These are phyloP conservation scores for Drosophila bipectinata DNA, from an alignment of 1,140 invertebrate genomes.

Conservation along the genomic window DNA sequence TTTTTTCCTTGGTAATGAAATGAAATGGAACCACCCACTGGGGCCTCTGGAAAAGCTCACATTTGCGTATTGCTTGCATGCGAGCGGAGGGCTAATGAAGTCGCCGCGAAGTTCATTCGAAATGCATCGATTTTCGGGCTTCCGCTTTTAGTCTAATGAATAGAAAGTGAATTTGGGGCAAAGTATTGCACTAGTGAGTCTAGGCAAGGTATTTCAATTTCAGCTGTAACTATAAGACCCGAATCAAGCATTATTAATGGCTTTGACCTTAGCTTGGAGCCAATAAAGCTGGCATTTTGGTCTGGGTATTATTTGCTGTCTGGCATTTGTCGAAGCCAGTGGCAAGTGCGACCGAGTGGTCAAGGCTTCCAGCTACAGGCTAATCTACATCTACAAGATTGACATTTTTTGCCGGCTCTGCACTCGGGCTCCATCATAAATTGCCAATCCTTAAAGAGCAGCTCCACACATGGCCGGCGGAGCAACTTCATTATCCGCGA, in stretches of 20 bases:
- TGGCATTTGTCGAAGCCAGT: conserved; percentile 24
- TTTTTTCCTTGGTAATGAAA: conserved; percentile 24
- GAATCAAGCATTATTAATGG: too few relatives aligned
- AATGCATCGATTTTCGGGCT: conserved; percentile 68
- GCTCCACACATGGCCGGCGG: conserved; percentile 13
- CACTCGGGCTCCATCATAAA: conserved; percentile 39
- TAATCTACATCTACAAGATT: conserved; percentile 49
- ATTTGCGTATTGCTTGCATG: conserved; percentile 53
- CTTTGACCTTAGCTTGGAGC: not conserved
- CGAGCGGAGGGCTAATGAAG: conserved; percentile 66
- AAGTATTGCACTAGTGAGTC: not conserved
- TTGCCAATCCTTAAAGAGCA: conserved; percentile 53
- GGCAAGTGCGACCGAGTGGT: conserved; percentile 33
- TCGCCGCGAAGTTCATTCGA: conserved; percentile 51
- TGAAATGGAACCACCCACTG: conserved; percentile 40
- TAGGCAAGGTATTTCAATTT: not conserved
- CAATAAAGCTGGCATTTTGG: conserved; percentile 27
- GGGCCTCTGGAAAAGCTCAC: conserved; percentile 44
- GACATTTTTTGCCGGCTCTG: conserved; percentile 32
- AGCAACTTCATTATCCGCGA: conserved; percentile 58
- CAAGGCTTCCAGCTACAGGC: conserved; percentile 40
- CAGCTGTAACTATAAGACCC: too few relatives aligned
- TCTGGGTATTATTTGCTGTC: conserved; percentile 16
- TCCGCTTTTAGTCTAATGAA: conserved; percentile 58
- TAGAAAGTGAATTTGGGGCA: conserved; percentile 22